Conservation (phyloP, 2,113 vertebrate species). For the Aythya baeri region DNA sequence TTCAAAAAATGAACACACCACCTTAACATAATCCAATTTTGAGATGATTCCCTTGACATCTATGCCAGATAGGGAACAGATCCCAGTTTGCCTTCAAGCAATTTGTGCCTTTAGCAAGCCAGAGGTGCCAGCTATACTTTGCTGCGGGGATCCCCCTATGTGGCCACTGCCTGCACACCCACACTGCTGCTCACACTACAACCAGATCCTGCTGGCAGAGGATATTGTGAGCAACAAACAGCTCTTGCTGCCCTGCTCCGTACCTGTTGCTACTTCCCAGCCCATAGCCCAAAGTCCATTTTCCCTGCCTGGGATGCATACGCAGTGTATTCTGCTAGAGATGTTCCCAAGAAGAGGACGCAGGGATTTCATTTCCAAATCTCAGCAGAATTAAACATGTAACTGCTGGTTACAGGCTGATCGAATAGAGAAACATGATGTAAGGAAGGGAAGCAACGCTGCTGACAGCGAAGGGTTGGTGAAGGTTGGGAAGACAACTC, state of each 20-base stretch:
- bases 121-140: not conserved
- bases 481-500: not conserved
- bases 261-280: not conserved
- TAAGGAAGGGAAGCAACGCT: not conserved
- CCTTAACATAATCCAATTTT: not conserved
- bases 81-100: not conserved
- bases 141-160: accelerated
- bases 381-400: accelerated
- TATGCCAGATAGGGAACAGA: not conserved
- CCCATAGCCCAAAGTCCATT: not conserved
- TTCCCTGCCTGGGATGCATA: not conserved
- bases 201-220: not conserved
- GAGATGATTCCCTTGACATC: not conserved
- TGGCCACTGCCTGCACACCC: not conserved
- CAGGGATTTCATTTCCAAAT: accelerated
- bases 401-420: not conserved
- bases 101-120: not conserved
- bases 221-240: not conserved
- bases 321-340: not conserved
- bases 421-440: not conserved
- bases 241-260: not conserved
- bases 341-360: not conserved
- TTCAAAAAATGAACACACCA: not conserved
- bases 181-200: not conserved
- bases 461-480: not conserved